phyloP scores from a whole-genome alignment of 1,140 invertebrate species.

The Drosophila rhopaloa region DNA sequence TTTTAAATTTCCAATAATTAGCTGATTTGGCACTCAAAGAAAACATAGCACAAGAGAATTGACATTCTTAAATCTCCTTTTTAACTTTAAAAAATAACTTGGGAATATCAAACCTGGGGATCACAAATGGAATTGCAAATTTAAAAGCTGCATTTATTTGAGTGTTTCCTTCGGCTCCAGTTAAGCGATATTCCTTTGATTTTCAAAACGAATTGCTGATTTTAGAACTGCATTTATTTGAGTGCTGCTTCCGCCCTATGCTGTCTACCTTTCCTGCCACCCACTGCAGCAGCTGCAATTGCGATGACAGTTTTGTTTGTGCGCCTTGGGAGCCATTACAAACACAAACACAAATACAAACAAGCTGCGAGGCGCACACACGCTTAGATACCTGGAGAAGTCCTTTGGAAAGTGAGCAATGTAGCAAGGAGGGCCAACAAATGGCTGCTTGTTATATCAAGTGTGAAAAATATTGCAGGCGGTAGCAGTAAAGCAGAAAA shows the following conservation, averaged over 20 bases:
- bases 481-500: not conserved
- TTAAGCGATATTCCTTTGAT: not conserved
- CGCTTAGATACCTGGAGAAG: conserved; percentile 25
- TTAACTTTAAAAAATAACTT: too few relatives aligned
- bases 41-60: too few relatives aligned
- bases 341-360: conserved; percentile 38
- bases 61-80: too few relatives aligned
- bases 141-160: conserved; percentile 1
- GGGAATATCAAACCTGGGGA: too few relatives aligned
- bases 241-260: conserved; percentile 17
- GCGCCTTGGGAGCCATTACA: conserved; percentile 70
- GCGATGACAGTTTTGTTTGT: conserved; percentile 71
- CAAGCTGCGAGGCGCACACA: conserved; percentile 3
- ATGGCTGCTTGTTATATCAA: conserved; percentile 68
- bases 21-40: too few relatives aligned
- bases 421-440: conserved; percentile 43
- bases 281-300: conserved; percentile 9
- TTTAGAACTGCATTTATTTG: conserved; percentile 7
- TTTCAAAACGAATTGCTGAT: conserved; percentile 4
- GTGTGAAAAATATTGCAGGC: conserved; percentile 68
- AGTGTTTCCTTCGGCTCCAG: conserved; percentile 3
- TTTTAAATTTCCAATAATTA: too few relatives aligned
- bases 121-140: not conserved
- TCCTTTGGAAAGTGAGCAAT: conserved; percentile 54
- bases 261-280: not conserved